Evolutionary conservation across 2,888 invertebrate genomes (phyloP).

Genomic region (Lasioglossum morio): DNA sequence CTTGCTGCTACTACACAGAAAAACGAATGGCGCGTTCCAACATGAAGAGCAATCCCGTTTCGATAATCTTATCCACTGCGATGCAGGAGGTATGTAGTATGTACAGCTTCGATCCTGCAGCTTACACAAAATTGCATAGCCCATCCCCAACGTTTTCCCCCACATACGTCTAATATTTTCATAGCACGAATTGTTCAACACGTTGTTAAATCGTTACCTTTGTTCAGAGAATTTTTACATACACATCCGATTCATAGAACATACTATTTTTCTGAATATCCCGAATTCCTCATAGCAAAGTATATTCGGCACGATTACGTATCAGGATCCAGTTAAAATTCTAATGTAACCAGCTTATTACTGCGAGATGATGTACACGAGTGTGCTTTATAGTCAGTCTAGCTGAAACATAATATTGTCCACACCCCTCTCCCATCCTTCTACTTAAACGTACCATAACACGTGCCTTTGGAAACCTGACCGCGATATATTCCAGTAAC

Average conservation of each 20-base stretch:
- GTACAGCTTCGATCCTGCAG: conserved; percentile 50
- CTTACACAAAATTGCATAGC: conserved; percentile 52
- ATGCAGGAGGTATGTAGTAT: background rate
- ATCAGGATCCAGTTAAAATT: conserved; percentile 29
- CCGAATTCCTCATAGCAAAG: background rate
- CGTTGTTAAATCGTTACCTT: conserved; percentile 38
- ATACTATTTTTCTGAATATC: conserved; percentile 9
- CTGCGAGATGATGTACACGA: conserved; percentile 8
- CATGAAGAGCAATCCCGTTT: conserved; percentile 22
- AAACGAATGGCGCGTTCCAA: conserved; percentile 20
- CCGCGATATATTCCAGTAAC: conserved; percentile 32
- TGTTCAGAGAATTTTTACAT: background rate
- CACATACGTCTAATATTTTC: conserved; percentile 17
- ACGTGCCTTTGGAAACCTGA: conserved; percentile 20
- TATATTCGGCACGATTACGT: conserved; percentile 1
- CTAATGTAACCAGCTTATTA: conserved; percentile 1
- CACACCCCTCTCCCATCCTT: conserved; percentile 22
- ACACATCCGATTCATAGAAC: background rate
- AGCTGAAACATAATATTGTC: conserved; percentile 56
- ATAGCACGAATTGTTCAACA: conserved; percentile 13
- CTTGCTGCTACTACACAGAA: conserved; percentile 6
- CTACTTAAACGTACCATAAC: conserved; percentile 32
- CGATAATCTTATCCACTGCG: conserved; percentile 23
- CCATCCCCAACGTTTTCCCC: conserved; percentile 10
- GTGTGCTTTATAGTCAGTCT: conserved; percentile 25